Evolutionary conservation across 2,888 invertebrate species (phyloP).

Genomic region (Chaitophorus viminalis): DNA sequence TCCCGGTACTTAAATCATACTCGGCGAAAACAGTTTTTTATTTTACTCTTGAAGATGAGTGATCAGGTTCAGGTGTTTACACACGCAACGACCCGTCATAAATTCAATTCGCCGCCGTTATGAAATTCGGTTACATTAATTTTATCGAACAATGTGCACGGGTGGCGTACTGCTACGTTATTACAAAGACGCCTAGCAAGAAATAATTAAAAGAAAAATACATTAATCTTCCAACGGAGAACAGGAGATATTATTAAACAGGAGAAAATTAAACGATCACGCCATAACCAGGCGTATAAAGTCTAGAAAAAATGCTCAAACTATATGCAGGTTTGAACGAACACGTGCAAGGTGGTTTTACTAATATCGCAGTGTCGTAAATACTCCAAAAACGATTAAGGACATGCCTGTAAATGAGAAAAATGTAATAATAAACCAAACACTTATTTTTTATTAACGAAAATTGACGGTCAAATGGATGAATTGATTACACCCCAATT

Average conservation of each 20-base stretch:
- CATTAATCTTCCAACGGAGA: constrained; percentile 38
- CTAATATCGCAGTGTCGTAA: neutral
- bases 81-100: constrained; percentile 29
- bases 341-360: neutral
- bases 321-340: neutral
- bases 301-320: neutral
- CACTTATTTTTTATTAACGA: neutral
- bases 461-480: neutral
- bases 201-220: constrained; percentile 51
- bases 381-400: neutral
- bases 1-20: neutral
- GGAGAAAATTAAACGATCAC: constrained; percentile 44
- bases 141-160: constrained; percentile 35
- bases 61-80: constrained; percentile 33
- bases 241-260: constrained; percentile 10
- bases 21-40: neutral
- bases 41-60: neutral
- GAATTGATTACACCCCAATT: neutral
- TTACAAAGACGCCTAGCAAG: constrained; percentile 19
- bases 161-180: neutral
- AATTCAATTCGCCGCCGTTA: constrained; percentile 5
- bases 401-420: neutral
- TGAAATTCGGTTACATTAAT: constrained; percentile 49
- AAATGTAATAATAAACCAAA: constrained; percentile 12
- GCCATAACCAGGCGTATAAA: constrained; percentile 7